Evolutionary conservation across 2,113 vertebrate genomes (phyloP).

Genomic region (Lampris incognitus): DNA sequence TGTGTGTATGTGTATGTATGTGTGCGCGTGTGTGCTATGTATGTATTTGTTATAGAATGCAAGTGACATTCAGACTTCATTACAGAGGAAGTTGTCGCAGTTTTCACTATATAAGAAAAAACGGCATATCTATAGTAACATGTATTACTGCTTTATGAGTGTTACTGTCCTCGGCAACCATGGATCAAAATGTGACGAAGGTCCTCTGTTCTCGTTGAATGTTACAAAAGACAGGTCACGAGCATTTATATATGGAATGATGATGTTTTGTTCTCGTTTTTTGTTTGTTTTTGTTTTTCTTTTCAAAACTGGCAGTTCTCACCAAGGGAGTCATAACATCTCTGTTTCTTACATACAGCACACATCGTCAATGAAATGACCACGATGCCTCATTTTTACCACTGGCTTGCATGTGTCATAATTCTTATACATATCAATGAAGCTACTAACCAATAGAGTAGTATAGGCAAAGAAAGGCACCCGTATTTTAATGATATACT

Average conservation of each 20-base stretch:
- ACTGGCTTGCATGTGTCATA: slow-evolving; percentile 77
- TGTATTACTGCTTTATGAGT: slow-evolving; percentile 55
- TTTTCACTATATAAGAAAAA: slow-evolving; percentile 41
- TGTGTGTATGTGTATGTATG: slow-evolving; percentile 45
- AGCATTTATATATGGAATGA: slow-evolving; percentile 34
- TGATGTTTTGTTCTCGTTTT: neutral
- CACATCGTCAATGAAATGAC: slow-evolving; percentile 28
- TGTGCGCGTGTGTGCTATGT: slow-evolving; percentile 24
- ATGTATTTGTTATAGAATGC: slow-evolving; percentile 47
- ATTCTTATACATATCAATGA: slow-evolving; percentile 72
- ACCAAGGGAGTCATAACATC: slow-evolving; percentile 37
- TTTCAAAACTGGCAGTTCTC: slow-evolving; percentile 47
- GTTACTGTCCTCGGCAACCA: slow-evolving; percentile 66
- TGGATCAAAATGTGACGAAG: slow-evolving; percentile 41
- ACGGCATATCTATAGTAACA: slow-evolving; percentile 47
- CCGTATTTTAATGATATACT: slow-evolving; percentile 51
- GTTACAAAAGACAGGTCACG: slow-evolving; percentile 44
- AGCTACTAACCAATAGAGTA: slow-evolving; percentile 74
- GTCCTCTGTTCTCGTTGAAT: slow-evolving; percentile 61
- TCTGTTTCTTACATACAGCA: slow-evolving; percentile 36
- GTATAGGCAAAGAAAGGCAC: slow-evolving; percentile 48
- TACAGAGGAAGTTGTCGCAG: slow-evolving; percentile 44
- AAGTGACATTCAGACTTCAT: slow-evolving; percentile 50
- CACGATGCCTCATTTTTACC: slow-evolving; percentile 47
- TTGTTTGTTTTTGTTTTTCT: too few species aligned